phyloP scores from a whole-genome alignment of 2,888 invertebrate genomes.

The Trypoxylon attenuatum region DNA sequence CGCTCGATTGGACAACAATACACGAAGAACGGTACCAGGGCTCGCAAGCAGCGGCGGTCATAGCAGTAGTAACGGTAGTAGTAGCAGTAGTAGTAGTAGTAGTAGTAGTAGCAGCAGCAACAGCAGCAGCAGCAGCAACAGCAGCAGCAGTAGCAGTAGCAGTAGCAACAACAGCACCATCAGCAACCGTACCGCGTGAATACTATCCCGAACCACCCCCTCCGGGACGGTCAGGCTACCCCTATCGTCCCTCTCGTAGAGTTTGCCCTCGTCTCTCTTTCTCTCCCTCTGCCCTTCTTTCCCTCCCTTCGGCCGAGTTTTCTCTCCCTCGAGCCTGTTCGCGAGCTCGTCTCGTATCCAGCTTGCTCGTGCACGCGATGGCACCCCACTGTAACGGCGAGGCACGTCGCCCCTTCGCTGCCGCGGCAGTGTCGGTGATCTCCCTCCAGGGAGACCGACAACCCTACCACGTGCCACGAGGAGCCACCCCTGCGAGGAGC shows the following conservation, averaged over 20 bases:
- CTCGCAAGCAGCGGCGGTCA: too few relatives aligned
- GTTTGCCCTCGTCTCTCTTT: slow-evolving; percentile 27
- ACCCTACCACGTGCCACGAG: slow-evolving; percentile 58
- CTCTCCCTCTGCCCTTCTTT: too few relatives aligned
- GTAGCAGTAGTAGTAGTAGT: too few relatives aligned
- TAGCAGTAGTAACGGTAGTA: too few relatives aligned
- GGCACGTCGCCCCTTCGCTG: slow-evolving; percentile 37
- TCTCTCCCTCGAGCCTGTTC: slow-evolving; percentile 37
- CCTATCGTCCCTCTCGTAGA: neutral
- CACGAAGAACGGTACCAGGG: slow-evolving; percentile 53
- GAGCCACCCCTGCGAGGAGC: slow-evolving; percentile 50
- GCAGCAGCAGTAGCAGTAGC: slow-evolving; percentile 40
- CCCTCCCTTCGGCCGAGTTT: slow-evolving; percentile 19
- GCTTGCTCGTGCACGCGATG: neutral
- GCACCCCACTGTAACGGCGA: slow-evolving; percentile 35
- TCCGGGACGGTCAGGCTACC: neutral
- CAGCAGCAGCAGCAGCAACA: slow-evolving; percentile 26
- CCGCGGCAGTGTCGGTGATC: slow-evolving; percentile 9
- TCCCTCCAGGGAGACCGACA: slow-evolving; percentile 39
- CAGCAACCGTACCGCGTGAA: slow-evolving; percentile 54
- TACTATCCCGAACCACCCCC: slow-evolving; percentile 40
- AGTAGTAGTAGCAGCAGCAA: too few relatives aligned
- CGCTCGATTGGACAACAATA: slow-evolving; percentile 62
- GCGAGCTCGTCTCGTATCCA: too few relatives aligned
- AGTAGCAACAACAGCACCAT: slow-evolving; percentile 46